Evolutionary conservation across 2,888 invertebrate species (phyloP).

Genomic region (Drosophila nigricruria): DNA sequence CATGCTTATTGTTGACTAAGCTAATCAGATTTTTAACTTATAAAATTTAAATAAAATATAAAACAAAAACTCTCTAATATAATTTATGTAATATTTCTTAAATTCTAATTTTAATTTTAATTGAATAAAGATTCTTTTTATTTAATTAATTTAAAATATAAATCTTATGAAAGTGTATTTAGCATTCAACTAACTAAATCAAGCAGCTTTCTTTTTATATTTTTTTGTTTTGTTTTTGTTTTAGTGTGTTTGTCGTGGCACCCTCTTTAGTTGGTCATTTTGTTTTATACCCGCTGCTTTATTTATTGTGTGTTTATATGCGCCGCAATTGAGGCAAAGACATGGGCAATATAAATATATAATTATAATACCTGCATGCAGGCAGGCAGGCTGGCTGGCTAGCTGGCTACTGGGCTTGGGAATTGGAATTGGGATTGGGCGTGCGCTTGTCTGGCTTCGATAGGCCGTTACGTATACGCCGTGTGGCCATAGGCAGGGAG

Average conservation of each 20-base stretch:
- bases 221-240: not conserved
- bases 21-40: too few relatives aligned
- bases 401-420: slow-evolving; percentile 9
- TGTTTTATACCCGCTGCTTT: slow-evolving; percentile 53
- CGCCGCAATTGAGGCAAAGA: slow-evolving; percentile 51
- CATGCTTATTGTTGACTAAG: too few relatives aligned
- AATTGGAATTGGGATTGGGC: slow-evolving; percentile 1
- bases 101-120: too few relatives aligned
- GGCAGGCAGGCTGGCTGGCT: not conserved
- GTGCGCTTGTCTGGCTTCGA: slow-evolving; percentile 52
- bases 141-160: too few relatives aligned
- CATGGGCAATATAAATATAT: slow-evolving; percentile 49
- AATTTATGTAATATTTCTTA: too few relatives aligned
- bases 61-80: too few relatives aligned
- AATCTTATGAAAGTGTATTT: slow-evolving; percentile 4
- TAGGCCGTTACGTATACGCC: slow-evolving; percentile 18
- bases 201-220: not conserved
- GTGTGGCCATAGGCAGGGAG: not conserved
- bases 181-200: not conserved
- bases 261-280: slow-evolving; percentile 44
- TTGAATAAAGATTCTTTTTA: too few relatives aligned
- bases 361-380: slow-evolving; percentile 33
- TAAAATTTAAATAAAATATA: too few relatives aligned
- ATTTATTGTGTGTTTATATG: slow-evolving; percentile 65
- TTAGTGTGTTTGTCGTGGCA: slow-evolving; percentile 13